Evolutionary conservation across 2,113 vertebrate species (phyloP).

Genomic region (Spheniscus mendiculus): DNA sequence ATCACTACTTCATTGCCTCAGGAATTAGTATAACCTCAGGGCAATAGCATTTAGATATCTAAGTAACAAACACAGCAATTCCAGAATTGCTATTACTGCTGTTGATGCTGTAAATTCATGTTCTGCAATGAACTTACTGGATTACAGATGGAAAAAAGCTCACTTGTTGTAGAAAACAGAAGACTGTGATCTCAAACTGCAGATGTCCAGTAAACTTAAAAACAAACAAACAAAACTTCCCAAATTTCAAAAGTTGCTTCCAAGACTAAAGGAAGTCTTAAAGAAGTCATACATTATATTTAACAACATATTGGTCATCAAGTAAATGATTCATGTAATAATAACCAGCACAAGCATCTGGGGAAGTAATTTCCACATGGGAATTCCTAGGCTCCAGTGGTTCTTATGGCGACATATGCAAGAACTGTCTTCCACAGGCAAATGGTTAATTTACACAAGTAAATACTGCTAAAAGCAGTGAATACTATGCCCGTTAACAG

Average conservation of each 20-base stretch:
- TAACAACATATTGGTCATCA: not conserved
- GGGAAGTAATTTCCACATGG: not conserved
- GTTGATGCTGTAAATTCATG: not conserved
- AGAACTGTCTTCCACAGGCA: not conserved
- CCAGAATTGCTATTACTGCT: not conserved
- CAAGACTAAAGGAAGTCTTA: not conserved
- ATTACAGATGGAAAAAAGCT: not conserved
- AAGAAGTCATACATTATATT: not conserved
- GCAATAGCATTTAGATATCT: not conserved
- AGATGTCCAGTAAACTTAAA: not conserved
- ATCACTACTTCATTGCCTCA: too few relatives aligned
- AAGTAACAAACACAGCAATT: not conserved
- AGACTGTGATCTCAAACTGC: not conserved
- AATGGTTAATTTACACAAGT: not conserved
- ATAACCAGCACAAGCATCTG: not conserved
- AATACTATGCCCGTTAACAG: not conserved
- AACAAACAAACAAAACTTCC: not conserved
- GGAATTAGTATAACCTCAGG: not conserved
- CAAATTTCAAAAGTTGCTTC: not conserved
- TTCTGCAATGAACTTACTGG: not conserved
- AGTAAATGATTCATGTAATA: not conserved
- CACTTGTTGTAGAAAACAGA: not conserved
- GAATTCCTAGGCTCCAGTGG: not conserved
- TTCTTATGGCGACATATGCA: fast-evolving
- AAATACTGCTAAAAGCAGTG: not conserved